Base-by-base conservation (phyloP, 2,797 vertebrate genomes). In the Poeciliopsis infans region DNA sequence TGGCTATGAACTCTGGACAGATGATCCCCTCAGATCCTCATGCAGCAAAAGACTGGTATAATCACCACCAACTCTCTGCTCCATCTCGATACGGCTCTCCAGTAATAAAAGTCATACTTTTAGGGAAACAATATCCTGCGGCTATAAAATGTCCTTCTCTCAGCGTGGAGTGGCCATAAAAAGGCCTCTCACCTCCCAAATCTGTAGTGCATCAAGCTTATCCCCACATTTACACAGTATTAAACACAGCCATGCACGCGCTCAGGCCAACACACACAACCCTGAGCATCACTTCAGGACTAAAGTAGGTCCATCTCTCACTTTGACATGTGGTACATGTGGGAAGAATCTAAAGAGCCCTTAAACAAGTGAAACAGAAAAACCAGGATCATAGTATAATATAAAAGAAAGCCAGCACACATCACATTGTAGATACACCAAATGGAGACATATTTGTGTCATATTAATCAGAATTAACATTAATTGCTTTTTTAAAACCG, bases 31-130 rank as follows among this genome's bases (percentile, higher is more conserved):
- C 81, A 80, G 84, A 93, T 86, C 84, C 87, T 88, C 80, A 36
- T 53, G 81, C 83, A 87, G 91, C 86, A 93, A 87, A 53, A 91
- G 91, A 90, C 87, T 86, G 92, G 88, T 93, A 92, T 91, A 90
- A 90, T 91, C 90, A 81, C 83, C 85, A 80, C 23, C 83, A 80
- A 87, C 85, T 90, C 87, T 79, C 81, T 79, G 81, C 85, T 89
- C 92, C 92, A 84, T 46, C n/a, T 71, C 7, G 85, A 92, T 91
- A 92, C 88, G 82, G 82, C 88, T 90, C 89, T 86, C 88, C 90
- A 91, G 89, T 92, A 93, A 94, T 93, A 94, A 92, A 95, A 92
- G 89, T 93, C 88, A 89, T 93, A 89, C 88, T 94, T 70, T 87
- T 90, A 91, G 90, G 88, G 91, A 93, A 93, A 93, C 93, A 94